A percentile compares a stretch with the other conserved stretches of the same genome.
These are phyloP conservation scores for Mythimna ferrago DNA, from an alignment of 2,888 invertebrate genomes.

Conservation along the genomic window DNA sequence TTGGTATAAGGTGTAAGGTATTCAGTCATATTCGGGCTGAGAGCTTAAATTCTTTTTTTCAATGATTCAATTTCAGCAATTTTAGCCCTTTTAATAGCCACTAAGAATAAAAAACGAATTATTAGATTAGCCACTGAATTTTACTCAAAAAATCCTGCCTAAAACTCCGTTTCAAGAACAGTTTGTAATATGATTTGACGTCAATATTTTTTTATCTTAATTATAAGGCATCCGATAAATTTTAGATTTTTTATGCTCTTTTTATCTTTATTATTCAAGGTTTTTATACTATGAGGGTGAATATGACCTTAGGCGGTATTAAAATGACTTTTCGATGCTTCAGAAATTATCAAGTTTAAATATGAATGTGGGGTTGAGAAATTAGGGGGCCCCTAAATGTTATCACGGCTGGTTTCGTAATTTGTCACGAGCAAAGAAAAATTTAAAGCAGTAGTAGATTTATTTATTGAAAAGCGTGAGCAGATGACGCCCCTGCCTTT, in stretches of 20 bases:
- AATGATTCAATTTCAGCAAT: no score
- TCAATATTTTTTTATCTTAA: constrained; percentile 8
- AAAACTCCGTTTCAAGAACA: no score
- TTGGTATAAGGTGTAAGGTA: no score
- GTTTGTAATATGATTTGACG: neutral
- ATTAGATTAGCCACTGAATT: no score
- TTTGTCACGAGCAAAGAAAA: constrained; percentile 21
- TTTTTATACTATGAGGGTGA: constrained; percentile 30
- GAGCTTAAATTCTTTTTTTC: no score
- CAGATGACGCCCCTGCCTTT: neutral
- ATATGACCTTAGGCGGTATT: constrained; percentile 30
- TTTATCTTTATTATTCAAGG: constrained; percentile 33
- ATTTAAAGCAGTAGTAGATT: constrained; percentile 3
- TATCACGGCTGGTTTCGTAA: constrained; percentile 32
- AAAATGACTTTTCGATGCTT: constrained; percentile 37
- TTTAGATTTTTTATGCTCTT: constrained; percentile 15
- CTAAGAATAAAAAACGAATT: no score
- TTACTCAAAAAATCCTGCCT: no score
- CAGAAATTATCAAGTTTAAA: constrained; percentile 33
- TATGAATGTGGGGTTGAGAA: constrained; percentile 17
- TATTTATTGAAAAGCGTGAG: constrained; percentile 12
- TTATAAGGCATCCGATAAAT: constrained; percentile 9
- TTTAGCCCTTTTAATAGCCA: no score
- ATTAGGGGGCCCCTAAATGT: constrained; percentile 19
- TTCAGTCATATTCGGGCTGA: no score